These are phyloP conservation scores for Gymnorhina tibicen DNA, from an alignment of 2,113 vertebrate genomes.

Conservation along the genomic window DNA sequence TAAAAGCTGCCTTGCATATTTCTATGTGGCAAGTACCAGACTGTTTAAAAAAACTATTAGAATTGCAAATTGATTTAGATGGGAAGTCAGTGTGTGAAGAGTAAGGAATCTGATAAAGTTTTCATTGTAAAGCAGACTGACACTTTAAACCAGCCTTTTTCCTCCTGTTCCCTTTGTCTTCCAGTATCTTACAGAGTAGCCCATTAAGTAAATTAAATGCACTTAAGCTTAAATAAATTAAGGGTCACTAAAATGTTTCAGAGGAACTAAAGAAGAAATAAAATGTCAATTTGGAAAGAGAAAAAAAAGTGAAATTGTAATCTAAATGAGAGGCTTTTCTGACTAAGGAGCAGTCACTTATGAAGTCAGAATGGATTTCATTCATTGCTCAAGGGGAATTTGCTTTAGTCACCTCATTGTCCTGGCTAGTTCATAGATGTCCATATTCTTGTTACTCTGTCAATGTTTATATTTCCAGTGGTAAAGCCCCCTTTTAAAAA, in stretches of 20 bases:
- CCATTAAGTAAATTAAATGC: slow-evolving; percentile 15
- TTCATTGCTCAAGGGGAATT: not conserved
- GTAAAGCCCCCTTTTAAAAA: not conserved
- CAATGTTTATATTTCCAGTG: not conserved
- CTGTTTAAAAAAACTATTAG: not conserved
- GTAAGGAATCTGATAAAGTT: not conserved
- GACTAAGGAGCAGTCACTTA: not conserved
- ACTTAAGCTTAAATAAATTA: slow-evolving; percentile 18
- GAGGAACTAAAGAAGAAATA: slow-evolving; percentile 16
- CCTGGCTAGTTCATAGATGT: not conserved
- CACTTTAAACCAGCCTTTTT: not conserved
- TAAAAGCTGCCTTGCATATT: slow-evolving; percentile 17
- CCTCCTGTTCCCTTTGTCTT: not conserved
- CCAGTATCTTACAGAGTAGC: not conserved
- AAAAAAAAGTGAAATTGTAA: not conserved
- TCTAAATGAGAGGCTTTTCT: not conserved
- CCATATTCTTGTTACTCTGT: not conserved
- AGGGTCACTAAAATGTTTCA: not conserved
- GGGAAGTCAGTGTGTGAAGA: not conserved
- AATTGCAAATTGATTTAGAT: not conserved
- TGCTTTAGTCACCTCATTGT: not conserved
- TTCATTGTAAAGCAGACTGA: not conserved
- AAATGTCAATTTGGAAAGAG: not conserved
- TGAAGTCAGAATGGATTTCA: not conserved
- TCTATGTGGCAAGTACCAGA: not conserved